phyloP scores from a whole-genome alignment of 2,113 vertebrate genomes.

The Mirza zaza region DNA sequence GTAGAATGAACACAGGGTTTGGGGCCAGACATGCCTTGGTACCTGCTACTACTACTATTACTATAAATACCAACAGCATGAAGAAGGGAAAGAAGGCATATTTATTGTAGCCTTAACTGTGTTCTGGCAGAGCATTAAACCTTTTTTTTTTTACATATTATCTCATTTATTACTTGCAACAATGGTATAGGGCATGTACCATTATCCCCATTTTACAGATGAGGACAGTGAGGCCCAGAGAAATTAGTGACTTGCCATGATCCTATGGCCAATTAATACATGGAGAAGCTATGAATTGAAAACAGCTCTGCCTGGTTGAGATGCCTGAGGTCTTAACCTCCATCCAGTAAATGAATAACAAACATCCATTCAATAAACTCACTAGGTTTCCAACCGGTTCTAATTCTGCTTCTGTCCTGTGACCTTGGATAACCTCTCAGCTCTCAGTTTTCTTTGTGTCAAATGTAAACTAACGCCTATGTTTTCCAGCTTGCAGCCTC shows the following conservation, averaged over 20 bases:
- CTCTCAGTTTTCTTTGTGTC: not conserved
- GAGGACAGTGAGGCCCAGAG: not conserved
- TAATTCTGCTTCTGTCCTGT: not conserved
- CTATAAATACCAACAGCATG: not conserved
- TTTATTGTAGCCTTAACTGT: not conserved
- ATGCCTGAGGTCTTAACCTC: not conserved
- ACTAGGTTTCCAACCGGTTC: not conserved
- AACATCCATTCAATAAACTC: not conserved
- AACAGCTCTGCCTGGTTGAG: not conserved
- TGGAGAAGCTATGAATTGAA: not conserved
- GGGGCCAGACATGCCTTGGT: not conserved
- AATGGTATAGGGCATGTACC: not conserved
- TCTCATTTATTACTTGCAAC: not conserved
- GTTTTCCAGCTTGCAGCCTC: not conserved
- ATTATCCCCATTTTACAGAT: not conserved
- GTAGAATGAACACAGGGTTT: not conserved
- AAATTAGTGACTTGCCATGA: not conserved
- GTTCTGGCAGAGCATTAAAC: not conserved
- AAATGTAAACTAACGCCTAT: not conserved
- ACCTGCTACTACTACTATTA: not conserved
- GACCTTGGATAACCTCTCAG: not conserved
- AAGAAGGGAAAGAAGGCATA: not conserved
- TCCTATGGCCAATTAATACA: not conserved
- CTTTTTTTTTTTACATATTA: not conserved
- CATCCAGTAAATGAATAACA: not conserved